Evolutionary conservation across 2,797 vertebrate species (phyloP), one percentile per base, ranked within the genome.

Genomic region (Anguilla pacifica): DNA sequence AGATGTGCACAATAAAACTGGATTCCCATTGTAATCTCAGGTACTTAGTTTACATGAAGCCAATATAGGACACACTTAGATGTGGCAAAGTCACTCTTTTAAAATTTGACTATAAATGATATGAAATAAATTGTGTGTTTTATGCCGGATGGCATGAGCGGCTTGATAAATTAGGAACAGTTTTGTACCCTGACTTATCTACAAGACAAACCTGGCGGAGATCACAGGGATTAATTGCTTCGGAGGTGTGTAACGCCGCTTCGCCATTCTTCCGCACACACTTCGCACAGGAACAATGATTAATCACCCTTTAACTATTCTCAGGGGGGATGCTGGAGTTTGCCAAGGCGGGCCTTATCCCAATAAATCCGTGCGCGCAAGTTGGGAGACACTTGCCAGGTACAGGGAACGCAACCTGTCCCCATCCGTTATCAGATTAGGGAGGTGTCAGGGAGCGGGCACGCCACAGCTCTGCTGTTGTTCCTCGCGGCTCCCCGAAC

Each of bases 221-320:
- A 99, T 99, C 98, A 99, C 98, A 96, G 98, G 98, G 98, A 99
- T 99, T 99, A 99, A 99, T 99, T 99, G 98, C 98, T 98, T 99
- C 98, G 98, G 98, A 99, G 98, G 98, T 99, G 97, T 98, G 98
- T 97, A 98, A 98, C 97, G 97, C 96, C 94, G 97, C 97, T 97
- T 97, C 96, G 96, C 97, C 97, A 98, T 98, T 99, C 98, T 98
- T 98, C 97, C 97, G 96, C 93, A 97, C 96, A 96, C 96, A 97
- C 97, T 97, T 97, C 95, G 95, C 97, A 97, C 98, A 98, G 97
- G 99, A 99, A 99, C 98, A 99, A 99, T 99, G 98, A 99, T 99
- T 99, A 99, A 99, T 99, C 98, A 99, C 98, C 98, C 98, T 99
- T 99, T 99, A 99, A 99, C 98, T 98, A 98, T 98, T 98, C 98